Evolutionary conservation across 2,797 vertebrate genomes (phyloP).

Genomic region (Malacoraja senta): DNA sequence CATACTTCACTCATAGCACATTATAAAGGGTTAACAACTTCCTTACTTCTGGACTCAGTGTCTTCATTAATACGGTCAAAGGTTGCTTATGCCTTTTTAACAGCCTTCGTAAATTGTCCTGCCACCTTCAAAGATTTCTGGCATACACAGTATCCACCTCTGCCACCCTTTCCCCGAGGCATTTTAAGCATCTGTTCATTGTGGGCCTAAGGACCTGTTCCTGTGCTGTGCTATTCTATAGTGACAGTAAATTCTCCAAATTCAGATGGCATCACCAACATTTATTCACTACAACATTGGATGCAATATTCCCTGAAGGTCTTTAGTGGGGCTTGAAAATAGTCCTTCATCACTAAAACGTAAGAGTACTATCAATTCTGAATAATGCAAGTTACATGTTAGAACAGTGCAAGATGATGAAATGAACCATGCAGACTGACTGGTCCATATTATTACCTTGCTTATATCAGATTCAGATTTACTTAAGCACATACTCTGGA

Average conservation of each 20-base stretch:
- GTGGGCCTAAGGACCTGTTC: too few relatives aligned
- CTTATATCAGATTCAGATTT: constrained; percentile 91
- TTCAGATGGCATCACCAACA: not conserved
- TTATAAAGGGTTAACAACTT: not conserved
- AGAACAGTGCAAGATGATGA: too few relatives aligned
- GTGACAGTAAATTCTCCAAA: not conserved
- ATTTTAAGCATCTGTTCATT: too few relatives aligned
- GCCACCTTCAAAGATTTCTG: not conserved
- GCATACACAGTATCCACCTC: not conserved
- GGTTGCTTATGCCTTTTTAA: not conserved
- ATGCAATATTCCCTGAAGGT: not conserved
- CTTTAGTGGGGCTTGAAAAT: not conserved
- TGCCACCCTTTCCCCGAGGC: not conserved
- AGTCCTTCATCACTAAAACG: not conserved
- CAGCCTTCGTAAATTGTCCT: not conserved
- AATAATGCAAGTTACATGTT: not conserved
- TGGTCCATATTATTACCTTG: constrained; percentile 63
- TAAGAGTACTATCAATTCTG: not conserved
- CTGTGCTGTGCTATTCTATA: not conserved
- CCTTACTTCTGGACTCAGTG: not conserved
- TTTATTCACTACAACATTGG: not conserved
- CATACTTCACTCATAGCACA: not conserved
- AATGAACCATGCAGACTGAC: not conserved
- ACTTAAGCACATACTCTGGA: constrained; percentile 89
- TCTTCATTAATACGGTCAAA: too few relatives aligned